A percentile compares a stretch with the other conserved stretches of the same genome.
Conservation (phyloP, 2,113 vertebrate species). For the Sphyrna mokarran region DNA sequence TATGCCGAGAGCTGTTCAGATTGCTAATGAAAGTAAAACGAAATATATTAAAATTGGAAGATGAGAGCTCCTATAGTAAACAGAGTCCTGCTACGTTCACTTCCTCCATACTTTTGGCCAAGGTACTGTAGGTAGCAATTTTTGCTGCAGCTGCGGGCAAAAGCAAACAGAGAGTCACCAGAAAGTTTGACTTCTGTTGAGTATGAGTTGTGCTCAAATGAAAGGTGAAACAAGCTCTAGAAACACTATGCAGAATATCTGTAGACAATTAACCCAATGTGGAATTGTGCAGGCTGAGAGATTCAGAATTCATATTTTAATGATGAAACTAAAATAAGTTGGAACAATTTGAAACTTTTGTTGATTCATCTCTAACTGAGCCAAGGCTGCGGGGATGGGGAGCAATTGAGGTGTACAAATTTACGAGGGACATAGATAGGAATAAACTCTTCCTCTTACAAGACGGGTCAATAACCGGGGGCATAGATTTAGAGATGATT, state of each 20-base stretch:
- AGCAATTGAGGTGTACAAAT: too few relatives aligned
- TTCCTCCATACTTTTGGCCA: background rate
- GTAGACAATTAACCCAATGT: background rate
- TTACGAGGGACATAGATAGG: too few relatives aligned
- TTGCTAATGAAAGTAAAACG: slow-evolving; percentile 15
- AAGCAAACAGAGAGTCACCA: background rate
- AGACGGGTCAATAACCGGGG: too few relatives aligned
- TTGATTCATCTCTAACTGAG: background rate
- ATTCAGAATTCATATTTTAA: background rate
- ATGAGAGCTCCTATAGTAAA: background rate
- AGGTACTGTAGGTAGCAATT: background rate
- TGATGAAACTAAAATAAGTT: background rate
- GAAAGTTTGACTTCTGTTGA: background rate
- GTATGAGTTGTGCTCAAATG: background rate
- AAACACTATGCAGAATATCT: background rate
- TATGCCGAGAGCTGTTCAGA: slow-evolving; percentile 52
- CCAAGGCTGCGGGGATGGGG: too few relatives aligned
- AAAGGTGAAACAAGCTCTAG: background rate
- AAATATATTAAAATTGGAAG: background rate
- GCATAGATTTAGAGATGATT: too few relatives aligned
- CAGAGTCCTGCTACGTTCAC: background rate
- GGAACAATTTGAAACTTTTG: background rate
- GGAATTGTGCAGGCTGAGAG: too few relatives aligned
- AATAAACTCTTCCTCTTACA: too few relatives aligned
- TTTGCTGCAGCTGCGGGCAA: background rate